Percentiles rank a stretch among this genome's conserved stretches.
phyloP scores from a whole-genome alignment of 2,888 invertebrate species.

The Creontiades dilutus region DNA sequence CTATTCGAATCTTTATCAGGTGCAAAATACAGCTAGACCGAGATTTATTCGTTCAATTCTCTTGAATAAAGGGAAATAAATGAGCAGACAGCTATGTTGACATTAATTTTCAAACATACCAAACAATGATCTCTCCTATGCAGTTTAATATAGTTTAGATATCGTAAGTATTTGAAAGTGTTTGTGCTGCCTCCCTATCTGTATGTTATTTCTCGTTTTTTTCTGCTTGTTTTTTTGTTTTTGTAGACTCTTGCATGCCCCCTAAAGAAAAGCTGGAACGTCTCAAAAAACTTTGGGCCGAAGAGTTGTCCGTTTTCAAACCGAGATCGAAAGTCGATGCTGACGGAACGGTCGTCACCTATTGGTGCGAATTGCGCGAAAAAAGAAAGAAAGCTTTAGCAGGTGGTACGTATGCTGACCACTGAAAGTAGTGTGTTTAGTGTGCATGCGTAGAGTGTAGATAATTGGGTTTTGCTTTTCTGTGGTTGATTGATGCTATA shows the following conservation, averaged over 20 bases:
- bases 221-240: slow-evolving; percentile 69
- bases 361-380: slow-evolving; percentile 89
- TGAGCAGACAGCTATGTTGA: no score
- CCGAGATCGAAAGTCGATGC: slow-evolving; percentile 83
- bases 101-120: no score
- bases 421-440: slow-evolving; percentile 1
- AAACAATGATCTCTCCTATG: no score
- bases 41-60: no score
- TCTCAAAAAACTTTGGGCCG: slow-evolving; percentile 72
- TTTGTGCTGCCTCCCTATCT: slow-evolving; percentile 26
- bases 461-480: not conserved
- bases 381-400: slow-evolving; percentile 70
- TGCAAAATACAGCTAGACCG: no score
- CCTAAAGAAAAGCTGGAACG: slow-evolving; percentile 68
- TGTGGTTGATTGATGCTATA: no score
- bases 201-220: slow-evolving; percentile 25
- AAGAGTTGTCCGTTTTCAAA: slow-evolving; percentile 72
- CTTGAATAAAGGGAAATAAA: no score
- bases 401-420: slow-evolving; percentile 65
- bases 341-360: slow-evolving; percentile 91
- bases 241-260: slow-evolving; percentile 75
- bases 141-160: not conserved
- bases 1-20: no score
- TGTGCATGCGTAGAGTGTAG: slow-evolving; percentile 43
- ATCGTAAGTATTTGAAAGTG: not conserved